Base-by-base conservation (phyloP, 2,797 vertebrate genomes). In the Podarcis lilfordi region DNA sequence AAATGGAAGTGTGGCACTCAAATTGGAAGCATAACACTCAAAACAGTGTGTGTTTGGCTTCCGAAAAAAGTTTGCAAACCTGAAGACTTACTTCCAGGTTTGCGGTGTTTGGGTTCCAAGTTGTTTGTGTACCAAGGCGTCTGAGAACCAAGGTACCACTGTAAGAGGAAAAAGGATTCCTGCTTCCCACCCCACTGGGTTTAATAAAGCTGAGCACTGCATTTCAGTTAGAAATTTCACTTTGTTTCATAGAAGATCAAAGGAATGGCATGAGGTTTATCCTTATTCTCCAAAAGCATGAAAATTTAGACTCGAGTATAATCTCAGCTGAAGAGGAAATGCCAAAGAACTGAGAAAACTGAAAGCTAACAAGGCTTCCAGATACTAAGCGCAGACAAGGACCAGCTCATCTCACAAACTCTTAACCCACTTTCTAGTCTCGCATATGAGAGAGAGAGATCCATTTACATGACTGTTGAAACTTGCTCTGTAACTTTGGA, bases 401-500 rank as follows among this genome's bases (percentile, higher is more conserved):
- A 69, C 23, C 91, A 76, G 0, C 87, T 75, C 9, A 32, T 89
- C 86, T 94, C 64, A 64, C 91, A 68, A 94, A 86, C 86, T 43
- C 93, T 82, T 83, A 87, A 50, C 72, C 88, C 87, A 76, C 90
- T 94, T 92, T 91, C 91, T 92, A 77, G 90, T 89, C 92, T 84
- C 95, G 91, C 85, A 92, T 76, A 95, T 90, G 85, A 95, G 76
- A 91, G 87, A 92, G 92, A 92, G 92, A 50, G 91, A 93, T 95
- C 94, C 86, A 87, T 91, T 94, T 95, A 71, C 0, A 0, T 27
- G 90, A 91, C 90, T 97, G 97, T 97, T 96, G 94, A 85, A 96
- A 97, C 97, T 97, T 97, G 97, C 92, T 95, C 95, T 79, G 78
- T 59, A 90, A 92, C 85, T 89, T 35, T 74, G 64, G 91, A 88